Evolutionary conservation across 1,140 invertebrate genomes (phyloP).

Genomic region (Drosophila azteca): DNA sequence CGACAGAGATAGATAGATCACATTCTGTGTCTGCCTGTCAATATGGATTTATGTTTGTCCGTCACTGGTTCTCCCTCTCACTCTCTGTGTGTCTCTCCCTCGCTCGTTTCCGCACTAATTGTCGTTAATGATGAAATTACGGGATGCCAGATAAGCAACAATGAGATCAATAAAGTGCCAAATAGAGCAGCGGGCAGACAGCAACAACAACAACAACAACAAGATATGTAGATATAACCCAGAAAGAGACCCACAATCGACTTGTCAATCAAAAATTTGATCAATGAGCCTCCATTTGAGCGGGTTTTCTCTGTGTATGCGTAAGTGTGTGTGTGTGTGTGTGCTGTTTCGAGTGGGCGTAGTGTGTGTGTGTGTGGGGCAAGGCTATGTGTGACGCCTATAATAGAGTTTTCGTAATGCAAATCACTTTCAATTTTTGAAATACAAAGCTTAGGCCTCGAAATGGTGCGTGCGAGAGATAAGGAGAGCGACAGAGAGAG

Average conservation of each 20-base stretch:
- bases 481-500: constrained; percentile 11
- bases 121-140: constrained; percentile 53
- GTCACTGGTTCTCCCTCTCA: no score
- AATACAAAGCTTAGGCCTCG: constrained; percentile 44
- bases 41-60: constrained; percentile 32
- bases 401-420: constrained; percentile 54
- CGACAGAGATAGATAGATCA: constrained; percentile 2
- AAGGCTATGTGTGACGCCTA: constrained; percentile 51
- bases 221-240: constrained; percentile 11
- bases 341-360: background rate
- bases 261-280: constrained; percentile 48
- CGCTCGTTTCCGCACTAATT: constrained; percentile 25
- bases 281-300: constrained; percentile 38
- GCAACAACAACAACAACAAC: background rate
- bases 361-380: constrained; percentile 26
- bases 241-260: constrained; percentile 35
- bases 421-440: constrained; percentile 49
- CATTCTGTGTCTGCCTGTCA: constrained; percentile 41
- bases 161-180: constrained; percentile 48
- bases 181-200: constrained; percentile 39
- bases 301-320: background rate
- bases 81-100: background rate
- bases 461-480: constrained; percentile 30
- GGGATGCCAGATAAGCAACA: constrained; percentile 28
- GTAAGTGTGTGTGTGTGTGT: background rate